Evolutionary conservation across 2,113 vertebrate species (phyloP).

Genomic region (Phylloscopus trochilus): DNA sequence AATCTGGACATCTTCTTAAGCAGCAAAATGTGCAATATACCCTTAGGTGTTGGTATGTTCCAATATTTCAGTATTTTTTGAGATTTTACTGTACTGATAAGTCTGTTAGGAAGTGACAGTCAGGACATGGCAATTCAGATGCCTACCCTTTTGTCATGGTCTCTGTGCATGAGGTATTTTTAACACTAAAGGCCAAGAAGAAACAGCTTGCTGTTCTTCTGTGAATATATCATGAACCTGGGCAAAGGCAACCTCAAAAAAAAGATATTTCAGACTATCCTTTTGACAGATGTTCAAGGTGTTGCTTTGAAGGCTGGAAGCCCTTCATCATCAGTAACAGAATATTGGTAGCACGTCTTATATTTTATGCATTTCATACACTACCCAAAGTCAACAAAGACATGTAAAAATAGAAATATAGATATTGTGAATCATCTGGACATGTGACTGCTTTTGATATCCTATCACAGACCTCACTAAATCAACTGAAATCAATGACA

Average conservation of each 20-base stretch:
- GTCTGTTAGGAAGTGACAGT: background rate
- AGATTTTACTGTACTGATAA: background rate
- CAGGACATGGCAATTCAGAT: background rate
- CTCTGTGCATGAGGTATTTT: background rate
- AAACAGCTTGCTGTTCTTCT: background rate
- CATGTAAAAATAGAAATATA: background rate
- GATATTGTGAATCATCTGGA: background rate
- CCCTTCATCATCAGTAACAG: background rate
- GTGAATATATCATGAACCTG: background rate
- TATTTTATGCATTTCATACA: background rate
- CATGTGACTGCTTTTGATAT: background rate
- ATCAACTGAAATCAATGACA: background rate
- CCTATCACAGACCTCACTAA: background rate
- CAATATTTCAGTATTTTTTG: background rate
- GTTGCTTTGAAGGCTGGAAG: background rate
- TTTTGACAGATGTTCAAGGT: background rate
- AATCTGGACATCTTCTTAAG: background rate
- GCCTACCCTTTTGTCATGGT: background rate
- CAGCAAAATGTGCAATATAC: background rate
- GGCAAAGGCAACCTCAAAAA: background rate
- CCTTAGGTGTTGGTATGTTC: background rate
- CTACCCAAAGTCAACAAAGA: background rate
- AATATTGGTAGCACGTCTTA: background rate
- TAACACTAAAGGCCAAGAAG: background rate
- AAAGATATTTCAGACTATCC: background rate